Evolutionary conservation across 2,888 invertebrate genomes (phyloP).

Genomic region (Galerucella calmariensis): DNA sequence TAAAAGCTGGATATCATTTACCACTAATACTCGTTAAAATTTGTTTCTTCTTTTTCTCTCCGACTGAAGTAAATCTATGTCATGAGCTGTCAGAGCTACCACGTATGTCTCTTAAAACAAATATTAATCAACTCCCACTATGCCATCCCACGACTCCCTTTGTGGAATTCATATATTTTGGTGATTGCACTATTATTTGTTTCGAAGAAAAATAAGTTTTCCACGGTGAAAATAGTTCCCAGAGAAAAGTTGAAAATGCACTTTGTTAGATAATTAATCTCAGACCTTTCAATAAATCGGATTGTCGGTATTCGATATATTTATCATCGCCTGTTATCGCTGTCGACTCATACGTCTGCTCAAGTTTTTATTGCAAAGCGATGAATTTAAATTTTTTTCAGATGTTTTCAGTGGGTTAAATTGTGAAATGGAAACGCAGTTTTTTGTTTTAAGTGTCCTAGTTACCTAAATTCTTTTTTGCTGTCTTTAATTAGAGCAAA

Average conservation of each 20-base stretch:
- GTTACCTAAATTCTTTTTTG: too few relatives aligned
- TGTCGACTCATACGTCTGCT: background rate
- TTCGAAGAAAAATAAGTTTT: conserved; percentile 32
- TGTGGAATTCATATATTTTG: conserved; percentile 16
- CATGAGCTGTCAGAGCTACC: background rate
- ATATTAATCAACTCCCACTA: conserved; percentile 1
- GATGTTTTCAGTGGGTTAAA: background rate
- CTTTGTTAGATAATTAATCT: conserved; percentile 42
- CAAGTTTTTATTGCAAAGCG: background rate
- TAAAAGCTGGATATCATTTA: background rate
- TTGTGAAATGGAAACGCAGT: too few relatives aligned
- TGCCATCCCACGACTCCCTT: background rate
- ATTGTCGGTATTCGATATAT: conserved; percentile 35
- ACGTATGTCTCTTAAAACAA: conserved; percentile 7
- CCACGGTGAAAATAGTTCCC: conserved; percentile 34
- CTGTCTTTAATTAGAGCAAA: too few relatives aligned
- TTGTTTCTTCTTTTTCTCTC: background rate
- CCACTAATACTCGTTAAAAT: background rate
- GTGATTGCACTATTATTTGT: conserved; percentile 24
- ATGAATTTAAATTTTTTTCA: conserved; percentile 22
- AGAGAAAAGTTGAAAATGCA: conserved; percentile 38
- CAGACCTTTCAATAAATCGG: conserved; percentile 39
- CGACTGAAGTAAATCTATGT: background rate
- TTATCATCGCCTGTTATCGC: conserved; percentile 34
- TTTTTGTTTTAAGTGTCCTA: too few relatives aligned